A percentile compares a stretch with the other conserved stretches of the same genome.
Evolutionary conservation across 2,797 vertebrate species (phyloP).

Genomic region (Muraenolepis orangiensis): DNA sequence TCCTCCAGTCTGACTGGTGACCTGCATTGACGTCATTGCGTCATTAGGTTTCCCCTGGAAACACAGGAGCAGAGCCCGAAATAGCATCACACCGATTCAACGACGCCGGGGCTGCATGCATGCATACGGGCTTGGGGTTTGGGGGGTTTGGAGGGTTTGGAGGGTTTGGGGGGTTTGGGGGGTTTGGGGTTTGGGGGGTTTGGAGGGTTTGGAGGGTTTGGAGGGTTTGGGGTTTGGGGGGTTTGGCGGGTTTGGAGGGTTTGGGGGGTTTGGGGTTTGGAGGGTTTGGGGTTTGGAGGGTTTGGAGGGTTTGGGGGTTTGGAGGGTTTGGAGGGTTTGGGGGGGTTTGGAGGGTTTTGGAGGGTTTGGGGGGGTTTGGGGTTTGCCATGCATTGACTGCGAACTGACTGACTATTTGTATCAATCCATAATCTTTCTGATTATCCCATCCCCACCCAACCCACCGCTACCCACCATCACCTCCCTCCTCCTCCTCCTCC

Average conservation of each 20-base stretch:
- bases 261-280: too few species aligned
- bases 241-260: constrained; percentile 50
- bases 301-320: too few species aligned
- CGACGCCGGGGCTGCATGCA: constrained; percentile 73
- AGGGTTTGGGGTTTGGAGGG: constrained; percentile 60
- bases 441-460: too few species aligned
- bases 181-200: too few species aligned
- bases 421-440: constrained; percentile 80
- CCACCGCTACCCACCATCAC: too few species aligned
- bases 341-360: constrained; percentile 53
- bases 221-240: constrained; percentile 22
- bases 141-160: constrained; percentile 27
- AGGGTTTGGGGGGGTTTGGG: constrained; percentile 40
- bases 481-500: constrained; percentile 54
- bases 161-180: too few species aligned
- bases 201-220: too few species aligned
- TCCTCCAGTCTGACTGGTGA: constrained; percentile 87
- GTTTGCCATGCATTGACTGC: too few species aligned
- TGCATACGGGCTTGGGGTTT: too few species aligned
- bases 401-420: constrained; percentile 80
- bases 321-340: too few species aligned
- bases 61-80: constrained; percentile 86
- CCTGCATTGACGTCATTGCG: constrained; percentile 88
- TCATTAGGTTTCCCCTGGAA: constrained; percentile 88
- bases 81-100: constrained; percentile 93